These are phyloP conservation scores for Acanthurus leucopareius DNA, from an alignment of 2,797 vertebrate genomes.

Conservation along the genomic window DNA sequence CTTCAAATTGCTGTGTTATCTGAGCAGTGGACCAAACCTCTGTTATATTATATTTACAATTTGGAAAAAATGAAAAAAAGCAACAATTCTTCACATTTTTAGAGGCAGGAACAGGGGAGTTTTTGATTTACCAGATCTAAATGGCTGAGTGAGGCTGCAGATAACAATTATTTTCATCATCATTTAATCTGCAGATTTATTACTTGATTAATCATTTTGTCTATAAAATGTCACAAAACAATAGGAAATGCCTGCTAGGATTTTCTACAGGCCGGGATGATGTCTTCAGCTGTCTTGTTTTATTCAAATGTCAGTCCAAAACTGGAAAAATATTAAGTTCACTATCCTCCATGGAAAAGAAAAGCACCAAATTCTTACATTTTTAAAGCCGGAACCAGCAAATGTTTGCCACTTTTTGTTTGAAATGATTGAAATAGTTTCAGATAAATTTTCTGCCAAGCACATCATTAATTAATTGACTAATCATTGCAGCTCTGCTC, in stretches of 20 bases:
- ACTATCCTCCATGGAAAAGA: not conserved
- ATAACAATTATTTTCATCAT: not conserved
- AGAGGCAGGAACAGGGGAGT: not conserved
- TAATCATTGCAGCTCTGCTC: slow-evolving; percentile 16
- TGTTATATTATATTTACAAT: not conserved
- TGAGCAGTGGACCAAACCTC: not conserved
- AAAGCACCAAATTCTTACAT: slow-evolving; percentile 9
- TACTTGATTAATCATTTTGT: not conserved
- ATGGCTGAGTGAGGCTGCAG: not conserved
- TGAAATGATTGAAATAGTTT: no score
- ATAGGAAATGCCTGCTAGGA: not conserved
- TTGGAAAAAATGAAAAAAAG: not conserved
- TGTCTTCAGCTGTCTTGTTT: not conserved
- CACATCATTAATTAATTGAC: slow-evolving; percentile 27
- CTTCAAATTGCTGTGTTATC: slow-evolving; percentile 3
- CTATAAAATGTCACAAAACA: not conserved
- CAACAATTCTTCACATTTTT: slow-evolving; percentile 12
- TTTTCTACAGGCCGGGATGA: not conserved
- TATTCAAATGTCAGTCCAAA: not conserved
- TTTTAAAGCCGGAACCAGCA: not conserved
- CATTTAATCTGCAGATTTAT: not conserved
- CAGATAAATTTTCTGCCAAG: not conserved
- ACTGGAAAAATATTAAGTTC: not conserved
- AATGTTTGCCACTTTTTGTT: not conserved
- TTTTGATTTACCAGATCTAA: not conserved